Base-by-base conservation (phyloP, 2,888 invertebrate species). In the Latrodectus hesperus region DNA sequence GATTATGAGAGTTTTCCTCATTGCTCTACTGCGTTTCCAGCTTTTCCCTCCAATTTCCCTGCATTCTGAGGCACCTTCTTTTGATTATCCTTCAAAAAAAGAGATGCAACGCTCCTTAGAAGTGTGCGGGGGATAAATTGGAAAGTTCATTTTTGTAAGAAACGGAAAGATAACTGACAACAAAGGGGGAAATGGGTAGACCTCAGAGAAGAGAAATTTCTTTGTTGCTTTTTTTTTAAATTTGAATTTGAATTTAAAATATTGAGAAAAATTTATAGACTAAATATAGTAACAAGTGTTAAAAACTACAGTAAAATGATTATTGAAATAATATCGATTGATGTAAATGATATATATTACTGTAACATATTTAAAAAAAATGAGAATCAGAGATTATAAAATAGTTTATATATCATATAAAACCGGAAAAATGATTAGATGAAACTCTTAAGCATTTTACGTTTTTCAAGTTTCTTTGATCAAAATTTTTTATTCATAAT, bases 1-100 rank as follows among this genome's bases (percentile, higher is more conserved):
- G 84, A 85, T 85, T 85, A 85, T 78, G 79, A 85, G 74, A 53
- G 53, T 73, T 73, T 78, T 67, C 49, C 67, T 77, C 71, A 55
- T 65, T 74, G 26, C 49, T 72, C 16, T 70, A 49, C 26, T 74
- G 17, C 65, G 22, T 70, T 52, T 51, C n/a, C 17, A 38, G 72
- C 68, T 73, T 81, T 73, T 67, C 52, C 14, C 60, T 74, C 75
- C 70, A 51, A 75, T 68, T 82, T 73, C 72, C 14, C n/a, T n/a
- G 17, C 72, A 68, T 68, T 38, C 26, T 38, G 17, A 65, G 65
- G 17, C 55, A 14, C n/a, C 68, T 51, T 55, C 74, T 74, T 70
- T 65, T 26, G 60, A 81, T 81, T 81, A 81, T 74, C 67, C n/a
- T 81, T 74, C 65, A 67, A 53, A 53, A 80, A 81, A 52, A 53